Conservation (phyloP, 2,113 vertebrate genomes). For the Callipepla squamata region DNA sequence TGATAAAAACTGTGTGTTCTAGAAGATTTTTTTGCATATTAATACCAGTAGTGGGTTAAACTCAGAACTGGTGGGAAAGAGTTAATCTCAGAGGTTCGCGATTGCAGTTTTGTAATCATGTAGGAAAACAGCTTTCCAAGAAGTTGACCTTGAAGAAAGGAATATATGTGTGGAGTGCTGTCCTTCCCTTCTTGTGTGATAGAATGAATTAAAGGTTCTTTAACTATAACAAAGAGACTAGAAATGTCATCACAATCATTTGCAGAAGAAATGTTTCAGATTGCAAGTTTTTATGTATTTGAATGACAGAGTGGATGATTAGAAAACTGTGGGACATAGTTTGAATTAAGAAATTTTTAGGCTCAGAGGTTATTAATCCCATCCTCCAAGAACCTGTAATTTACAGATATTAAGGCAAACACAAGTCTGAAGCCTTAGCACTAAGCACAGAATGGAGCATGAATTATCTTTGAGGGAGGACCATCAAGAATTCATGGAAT, state of each 20-base stretch:
- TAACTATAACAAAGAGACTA: neutral
- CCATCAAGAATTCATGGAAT: neutral
- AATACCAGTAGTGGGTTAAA: constrained; percentile 7
- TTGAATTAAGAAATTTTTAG: neutral
- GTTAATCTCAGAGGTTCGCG: neutral
- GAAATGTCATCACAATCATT: neutral
- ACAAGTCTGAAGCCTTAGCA: neutral
- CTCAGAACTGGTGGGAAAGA: neutral
- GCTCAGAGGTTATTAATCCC: neutral
- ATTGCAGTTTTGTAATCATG: neutral
- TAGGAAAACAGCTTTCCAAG: neutral
- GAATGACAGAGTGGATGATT: neutral
- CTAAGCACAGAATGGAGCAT: neutral
- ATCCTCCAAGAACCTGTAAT: neutral
- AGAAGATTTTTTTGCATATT: constrained; percentile 43
- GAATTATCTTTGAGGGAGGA: neutral
- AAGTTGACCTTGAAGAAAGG: neutral
- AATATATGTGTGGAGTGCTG: neutral
- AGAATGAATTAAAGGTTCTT: neutral
- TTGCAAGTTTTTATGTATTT: neutral
- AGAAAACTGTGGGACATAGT: neutral
- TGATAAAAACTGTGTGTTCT: constrained; percentile 45
- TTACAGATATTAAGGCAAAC: neutral
- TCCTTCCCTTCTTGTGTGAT: neutral
- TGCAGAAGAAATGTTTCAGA: neutral